phyloP scores from a whole-genome alignment of 2,888 invertebrate species.

The Pyralis farinalis region DNA sequence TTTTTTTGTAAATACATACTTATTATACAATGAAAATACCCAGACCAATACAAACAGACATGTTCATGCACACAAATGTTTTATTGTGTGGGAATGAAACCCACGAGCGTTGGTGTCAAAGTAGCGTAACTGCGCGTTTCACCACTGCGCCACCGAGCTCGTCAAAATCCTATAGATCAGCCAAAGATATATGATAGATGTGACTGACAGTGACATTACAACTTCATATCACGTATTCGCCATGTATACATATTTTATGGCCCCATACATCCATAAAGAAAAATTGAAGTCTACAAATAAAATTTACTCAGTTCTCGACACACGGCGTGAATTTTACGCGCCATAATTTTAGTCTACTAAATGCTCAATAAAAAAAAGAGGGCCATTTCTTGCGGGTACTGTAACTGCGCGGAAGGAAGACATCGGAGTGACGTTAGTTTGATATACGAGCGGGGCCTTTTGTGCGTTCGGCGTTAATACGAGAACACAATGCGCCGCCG shows the following conservation, averaged over 20 bases:
- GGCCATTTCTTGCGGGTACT: conserved; percentile 61
- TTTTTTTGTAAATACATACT: too few relatives aligned
- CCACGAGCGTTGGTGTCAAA: too few relatives aligned
- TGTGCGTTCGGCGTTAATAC: conserved; percentile 75
- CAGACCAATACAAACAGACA: too few relatives aligned
- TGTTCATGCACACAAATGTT: too few relatives aligned
- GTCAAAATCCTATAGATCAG: too few relatives aligned
- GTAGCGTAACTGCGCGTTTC: too few relatives aligned
- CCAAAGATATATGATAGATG: too few relatives aligned
- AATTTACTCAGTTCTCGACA: conserved; percentile 25
- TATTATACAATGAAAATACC: too few relatives aligned
- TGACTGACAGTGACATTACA: neutral
- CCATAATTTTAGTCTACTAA: conserved; percentile 63
- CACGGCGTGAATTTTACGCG: conserved; percentile 54
- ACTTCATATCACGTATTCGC: conserved; percentile 2
- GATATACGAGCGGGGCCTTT: conserved; percentile 75
- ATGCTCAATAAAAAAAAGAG: conserved; percentile 68
- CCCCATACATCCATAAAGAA: conserved; percentile 20
- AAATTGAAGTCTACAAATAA: conserved; percentile 28
- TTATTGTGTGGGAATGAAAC: too few relatives aligned
- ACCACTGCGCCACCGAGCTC: too few relatives aligned
- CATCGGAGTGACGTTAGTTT: conserved; percentile 78
- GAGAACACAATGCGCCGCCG: conserved; percentile 62
- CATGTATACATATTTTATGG: conserved; percentile 2
- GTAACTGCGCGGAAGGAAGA: conserved; percentile 71